A percentile compares a stretch with the other conserved stretches of the same genome.
phyloP scores from a whole-genome alignment of 2,113 vertebrate genomes.

The Toxotes jaculatrix region DNA sequence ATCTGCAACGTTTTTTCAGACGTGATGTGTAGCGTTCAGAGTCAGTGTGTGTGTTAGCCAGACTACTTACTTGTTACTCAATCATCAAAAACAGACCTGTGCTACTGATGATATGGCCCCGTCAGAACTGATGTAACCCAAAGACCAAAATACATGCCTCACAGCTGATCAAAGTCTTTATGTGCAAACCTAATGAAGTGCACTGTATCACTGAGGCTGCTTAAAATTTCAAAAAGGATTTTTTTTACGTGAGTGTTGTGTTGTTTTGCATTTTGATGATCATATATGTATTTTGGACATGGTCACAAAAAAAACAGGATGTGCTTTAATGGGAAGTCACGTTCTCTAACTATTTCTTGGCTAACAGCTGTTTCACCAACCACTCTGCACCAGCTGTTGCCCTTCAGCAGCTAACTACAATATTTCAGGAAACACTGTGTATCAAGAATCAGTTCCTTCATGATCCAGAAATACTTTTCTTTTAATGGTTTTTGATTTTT shows the following conservation, averaged over 20 bases:
- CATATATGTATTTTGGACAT: neutral
- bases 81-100: conserved; percentile 53
- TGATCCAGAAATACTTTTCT: no score
- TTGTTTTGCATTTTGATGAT: neutral
- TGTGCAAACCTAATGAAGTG: conserved; percentile 14
- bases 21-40: conserved; percentile 28
- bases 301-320: neutral
- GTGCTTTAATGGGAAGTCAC: neutral
- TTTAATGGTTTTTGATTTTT: neutral
- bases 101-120: conserved; percentile 43
- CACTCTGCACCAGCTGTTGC: neutral
- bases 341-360: neutral
- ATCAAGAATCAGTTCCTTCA: neutral
- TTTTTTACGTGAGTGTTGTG: conserved; percentile 7
- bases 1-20: conserved; percentile 40
- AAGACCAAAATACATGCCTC: conserved; percentile 48
- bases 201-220: conserved; percentile 4
- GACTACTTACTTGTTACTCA: conserved; percentile 52
- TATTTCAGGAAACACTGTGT: neutral
- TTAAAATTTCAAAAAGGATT: conserved; percentile 1
- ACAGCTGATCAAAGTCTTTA: conserved; percentile 61
- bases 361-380: neutral
- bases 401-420: neutral
- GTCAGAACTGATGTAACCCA: conserved; percentile 56
- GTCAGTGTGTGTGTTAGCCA: conserved; percentile 29